Evolutionary conservation across 2,113 vertebrate genomes (phyloP).

Genomic region (Grammomys dolichurus): DNA sequence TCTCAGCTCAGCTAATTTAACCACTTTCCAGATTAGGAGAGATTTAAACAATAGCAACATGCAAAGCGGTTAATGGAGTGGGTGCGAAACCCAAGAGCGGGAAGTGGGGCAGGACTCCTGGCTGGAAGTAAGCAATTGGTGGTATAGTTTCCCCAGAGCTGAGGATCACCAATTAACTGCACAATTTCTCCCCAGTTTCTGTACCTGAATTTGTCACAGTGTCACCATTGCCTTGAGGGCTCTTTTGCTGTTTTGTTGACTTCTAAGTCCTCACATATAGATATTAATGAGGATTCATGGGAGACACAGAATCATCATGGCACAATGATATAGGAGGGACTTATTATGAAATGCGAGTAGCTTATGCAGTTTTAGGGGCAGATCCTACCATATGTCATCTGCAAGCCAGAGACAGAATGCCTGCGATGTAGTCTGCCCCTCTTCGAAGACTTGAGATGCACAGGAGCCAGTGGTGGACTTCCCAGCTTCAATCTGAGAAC

Average conservation of each 20-base stretch:
- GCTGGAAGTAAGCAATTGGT: conserved; percentile 1
- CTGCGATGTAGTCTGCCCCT: not conserved
- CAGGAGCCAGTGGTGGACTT: not conserved
- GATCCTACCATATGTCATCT: not conserved
- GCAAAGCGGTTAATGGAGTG: conserved; percentile 30
- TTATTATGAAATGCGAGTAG: not conserved
- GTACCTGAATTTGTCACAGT: not conserved
- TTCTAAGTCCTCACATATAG: not conserved
- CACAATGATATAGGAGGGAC: too few species aligned
- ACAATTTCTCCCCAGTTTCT: not conserved
- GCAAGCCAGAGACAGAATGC: not conserved
- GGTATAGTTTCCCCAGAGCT: not conserved
- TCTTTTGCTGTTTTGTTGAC: not conserved
- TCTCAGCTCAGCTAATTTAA: conserved; percentile 42
- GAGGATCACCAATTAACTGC: not conserved
- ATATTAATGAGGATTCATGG: not conserved
- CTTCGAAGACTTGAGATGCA: too few species aligned
- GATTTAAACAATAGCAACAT: conserved; percentile 31
- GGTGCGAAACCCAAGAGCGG: not conserved
- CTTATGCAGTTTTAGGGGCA: not conserved
- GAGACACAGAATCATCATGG: not conserved
- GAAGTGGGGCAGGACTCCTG: not conserved
- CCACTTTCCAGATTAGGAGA: conserved; percentile 15
- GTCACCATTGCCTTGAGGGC: not conserved
- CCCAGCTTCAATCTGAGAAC: not conserved